Evolutionary conservation across 2,888 invertebrate genomes (phyloP).

Genomic region (Limulus polyphemus): DNA sequence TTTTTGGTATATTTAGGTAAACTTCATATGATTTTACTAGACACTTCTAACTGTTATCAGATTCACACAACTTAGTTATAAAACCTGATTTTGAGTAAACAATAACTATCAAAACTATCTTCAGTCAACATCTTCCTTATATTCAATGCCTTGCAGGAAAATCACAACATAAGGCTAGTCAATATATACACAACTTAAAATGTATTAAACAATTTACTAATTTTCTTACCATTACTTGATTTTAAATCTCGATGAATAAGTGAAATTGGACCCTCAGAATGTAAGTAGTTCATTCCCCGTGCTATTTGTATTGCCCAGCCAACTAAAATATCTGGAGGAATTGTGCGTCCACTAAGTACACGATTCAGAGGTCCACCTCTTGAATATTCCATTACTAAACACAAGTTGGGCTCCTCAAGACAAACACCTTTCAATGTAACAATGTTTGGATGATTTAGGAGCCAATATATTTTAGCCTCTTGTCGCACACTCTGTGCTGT

Average conservation of each 20-base stretch:
- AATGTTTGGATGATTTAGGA: slow-evolving; percentile 88
- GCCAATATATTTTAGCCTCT: slow-evolving; percentile 91
- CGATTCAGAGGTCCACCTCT: slow-evolving; percentile 84
- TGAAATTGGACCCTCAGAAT: slow-evolving; percentile 83
- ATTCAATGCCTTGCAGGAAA: too few species aligned
- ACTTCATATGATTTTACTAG: too few species aligned
- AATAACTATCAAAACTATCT: too few species aligned
- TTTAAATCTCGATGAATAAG: slow-evolving; percentile 95
- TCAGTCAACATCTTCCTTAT: too few species aligned
- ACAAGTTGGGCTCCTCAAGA: slow-evolving; percentile 76
- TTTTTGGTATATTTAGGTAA: too few species aligned
- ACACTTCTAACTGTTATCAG: too few species aligned
- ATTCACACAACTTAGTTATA: too few species aligned
- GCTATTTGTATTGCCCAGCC: slow-evolving; percentile 98
- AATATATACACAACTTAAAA: too few species aligned
- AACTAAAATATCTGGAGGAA: slow-evolving; percentile 80
- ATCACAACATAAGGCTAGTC: too few species aligned
- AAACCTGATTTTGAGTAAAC: too few species aligned
- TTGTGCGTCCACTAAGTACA: slow-evolving; percentile 63
- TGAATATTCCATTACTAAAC: slow-evolving; percentile 93
- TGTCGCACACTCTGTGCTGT: slow-evolving; percentile 80
- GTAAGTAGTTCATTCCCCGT: slow-evolving; percentile 89
- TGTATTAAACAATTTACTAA: not conserved
- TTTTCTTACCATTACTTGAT: slow-evolving; percentile 84
- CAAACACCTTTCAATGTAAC: slow-evolving; percentile 88